Evolutionary conservation across 2,888 invertebrate genomes (phyloP), one percentile per base, ranked within the genome.

Genomic region (Tanaodytes sp.): DNA sequence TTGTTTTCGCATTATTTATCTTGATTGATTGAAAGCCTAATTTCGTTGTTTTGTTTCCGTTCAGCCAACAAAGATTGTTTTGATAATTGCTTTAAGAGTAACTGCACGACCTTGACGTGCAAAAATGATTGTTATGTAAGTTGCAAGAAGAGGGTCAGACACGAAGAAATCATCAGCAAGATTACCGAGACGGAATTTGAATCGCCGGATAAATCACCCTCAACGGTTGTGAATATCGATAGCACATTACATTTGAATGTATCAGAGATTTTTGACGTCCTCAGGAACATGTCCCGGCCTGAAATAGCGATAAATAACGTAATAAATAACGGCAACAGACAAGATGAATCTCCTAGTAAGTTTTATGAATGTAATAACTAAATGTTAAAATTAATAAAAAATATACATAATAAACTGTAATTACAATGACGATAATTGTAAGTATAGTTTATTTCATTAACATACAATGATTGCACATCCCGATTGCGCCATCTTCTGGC

Each of bases 211-310:
- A 49, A 49, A 2, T 9, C 27, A 0, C 33, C 42, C 1, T 80
- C 80, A 0, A 82, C 80, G 0, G 80, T 77, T 23, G 77, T 84
- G 19, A 77, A 78, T 40, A 75, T 81, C 12, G 73, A 76, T 46
- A 75, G 75, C 45, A 76, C 76, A 16, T 15, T 57, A 1, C 19
- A 8, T 12, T 9, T n/a, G n/a, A 68, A 64, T 31, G 8, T 33
- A 3, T 33, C 15, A n/a, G 23, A 23, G 8, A 8, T 23, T 8
- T 23, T 23, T 5, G 23, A 23, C 16, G 15, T 16, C 9, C 1
- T 42, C 1, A 27, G 59, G 8, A 18, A 48, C 2, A 14, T 36
- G 12, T 12, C 55, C 12, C 2, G 19, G 16, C 65, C 59, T 14
- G 42, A 37, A 46, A 52, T 55, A 48, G 55, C 51, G 46, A 49